A percentile compares a stretch with the other conserved stretches of the same genome.
These are phyloP conservation scores for Xanthorhoe spadicearia DNA, from an alignment of 2,888 invertebrate genomes.

Conservation along the genomic window DNA sequence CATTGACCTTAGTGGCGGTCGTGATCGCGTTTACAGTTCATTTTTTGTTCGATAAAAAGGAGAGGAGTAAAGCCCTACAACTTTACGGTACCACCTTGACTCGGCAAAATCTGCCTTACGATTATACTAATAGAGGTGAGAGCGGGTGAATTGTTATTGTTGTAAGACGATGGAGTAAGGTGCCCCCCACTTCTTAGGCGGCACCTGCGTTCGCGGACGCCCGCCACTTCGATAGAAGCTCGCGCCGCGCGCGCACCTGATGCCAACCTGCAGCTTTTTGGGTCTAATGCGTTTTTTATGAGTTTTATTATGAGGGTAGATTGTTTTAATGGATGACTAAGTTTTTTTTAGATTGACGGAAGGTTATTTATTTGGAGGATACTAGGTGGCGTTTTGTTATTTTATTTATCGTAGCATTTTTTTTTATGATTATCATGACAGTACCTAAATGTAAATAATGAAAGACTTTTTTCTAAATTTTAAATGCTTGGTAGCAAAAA, in stretches of 20 bases:
- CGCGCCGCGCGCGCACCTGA: conserved; percentile 70
- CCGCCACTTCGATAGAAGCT: conserved; percentile 70
- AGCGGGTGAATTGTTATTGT: conserved; percentile 51
- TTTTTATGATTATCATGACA: too few relatives aligned
- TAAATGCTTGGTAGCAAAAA: too few relatives aligned
- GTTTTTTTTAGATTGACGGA: not conserved
- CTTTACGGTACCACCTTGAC: conserved; percentile 20
- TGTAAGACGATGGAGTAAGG: conserved; percentile 80
- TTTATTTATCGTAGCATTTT: too few relatives aligned
- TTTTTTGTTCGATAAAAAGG: conserved; percentile 86
- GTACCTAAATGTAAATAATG: too few relatives aligned
- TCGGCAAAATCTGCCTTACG: conserved; percentile 48
- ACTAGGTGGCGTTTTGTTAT: too few relatives aligned
- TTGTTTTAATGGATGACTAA: conserved; percentile 7
- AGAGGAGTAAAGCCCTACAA: conserved; percentile 84
- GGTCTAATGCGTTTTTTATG: conserved; percentile 41
- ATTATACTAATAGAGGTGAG: conserved; percentile 24
- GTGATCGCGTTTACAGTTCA: conserved; percentile 86
- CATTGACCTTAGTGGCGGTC: conserved; percentile 85
- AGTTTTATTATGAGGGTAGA: too few relatives aligned
- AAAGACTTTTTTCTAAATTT: too few relatives aligned
- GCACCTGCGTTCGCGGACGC: conserved; percentile 81
- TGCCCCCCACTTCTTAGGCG: conserved; percentile 82
- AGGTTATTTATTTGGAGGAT: not conserved
- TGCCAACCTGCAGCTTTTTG: conserved; percentile 61